Percentiles rank a stretch among this genome's conserved stretches.
These are phyloP conservation scores for Ceraclea dissimilis DNA, from an alignment of 2,888 invertebrate genomes.

Conservation along the genomic window DNA sequence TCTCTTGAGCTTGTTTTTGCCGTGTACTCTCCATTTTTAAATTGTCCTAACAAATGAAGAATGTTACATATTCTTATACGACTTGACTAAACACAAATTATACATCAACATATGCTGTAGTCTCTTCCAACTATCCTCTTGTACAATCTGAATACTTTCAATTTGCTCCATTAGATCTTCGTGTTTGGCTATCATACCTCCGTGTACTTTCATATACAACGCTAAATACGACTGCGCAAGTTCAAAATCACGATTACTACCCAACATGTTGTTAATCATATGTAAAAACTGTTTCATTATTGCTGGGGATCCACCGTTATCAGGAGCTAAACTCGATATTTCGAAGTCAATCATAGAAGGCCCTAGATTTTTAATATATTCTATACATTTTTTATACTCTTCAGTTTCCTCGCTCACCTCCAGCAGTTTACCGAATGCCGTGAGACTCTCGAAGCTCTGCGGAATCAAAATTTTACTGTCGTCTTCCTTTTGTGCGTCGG, in stretches of 20 bases:
- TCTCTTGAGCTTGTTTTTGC: too few species aligned
- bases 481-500: slow-evolving; percentile 35
- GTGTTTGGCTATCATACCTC: slow-evolving; percentile 50
- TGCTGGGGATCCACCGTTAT: slow-evolving; percentile 60
- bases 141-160: slow-evolving; percentile 49
- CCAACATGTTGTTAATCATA: slow-evolving; percentile 62
- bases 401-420: slow-evolving; percentile 41
- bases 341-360: slow-evolving; percentile 85
- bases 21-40: too few species aligned
- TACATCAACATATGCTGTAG: slow-evolving; percentile 65
- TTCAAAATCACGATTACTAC: slow-evolving; percentile 78
- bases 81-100: slow-evolving; percentile 67
- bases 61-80: slow-evolving; percentile 56
- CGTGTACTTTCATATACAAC: slow-evolving; percentile 78
- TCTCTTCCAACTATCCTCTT: slow-evolving; percentile 56
- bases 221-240: slow-evolving; percentile 83
- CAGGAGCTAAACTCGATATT: slow-evolving; percentile 69
- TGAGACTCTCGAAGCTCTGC: slow-evolving; percentile 55
- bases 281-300: slow-evolving; percentile 73
- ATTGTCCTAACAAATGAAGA: too few species aligned
- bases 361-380: slow-evolving; percentile 58
- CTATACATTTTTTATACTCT: slow-evolving; percentile 52
- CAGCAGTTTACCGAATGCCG: slow-evolving; percentile 61
- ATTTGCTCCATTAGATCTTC: slow-evolving; percentile 49
- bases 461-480: slow-evolving; percentile 50